Percentiles rank a stretch among this genome's conserved stretches.
Conservation (phyloP, 2,888 invertebrate species). For the Apamea epomidion region DNA sequence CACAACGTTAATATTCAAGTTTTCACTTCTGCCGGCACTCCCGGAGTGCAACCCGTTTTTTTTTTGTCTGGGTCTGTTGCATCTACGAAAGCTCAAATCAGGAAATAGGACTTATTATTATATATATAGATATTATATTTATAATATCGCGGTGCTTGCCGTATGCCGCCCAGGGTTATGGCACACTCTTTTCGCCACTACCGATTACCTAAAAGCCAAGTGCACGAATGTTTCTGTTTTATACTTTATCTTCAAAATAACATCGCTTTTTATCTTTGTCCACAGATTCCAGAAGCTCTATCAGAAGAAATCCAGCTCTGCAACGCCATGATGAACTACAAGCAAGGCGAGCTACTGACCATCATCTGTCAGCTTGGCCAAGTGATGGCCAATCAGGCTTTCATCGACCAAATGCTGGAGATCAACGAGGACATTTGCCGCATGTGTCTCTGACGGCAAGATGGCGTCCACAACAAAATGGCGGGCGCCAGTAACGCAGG, state of each 20-base stretch:
- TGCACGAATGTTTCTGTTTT: neutral
- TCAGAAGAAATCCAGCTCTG: slow-evolving; percentile 92
- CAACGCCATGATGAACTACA: slow-evolving; percentile 93
- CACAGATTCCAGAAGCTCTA: slow-evolving; percentile 91
- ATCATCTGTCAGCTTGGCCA: slow-evolving; percentile 92
- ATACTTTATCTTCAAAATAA: slow-evolving; percentile 8
- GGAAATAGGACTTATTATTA: too few relatives aligned
- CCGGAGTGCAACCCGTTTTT: too few relatives aligned
- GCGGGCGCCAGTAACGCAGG: slow-evolving; percentile 67
- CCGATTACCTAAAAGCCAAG: neutral
- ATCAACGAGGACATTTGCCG: slow-evolving; percentile 95
- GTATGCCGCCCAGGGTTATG: too few relatives aligned
- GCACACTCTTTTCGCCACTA: too few relatives aligned
- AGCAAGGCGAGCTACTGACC: slow-evolving; percentile 91
- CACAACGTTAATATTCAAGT: too few relatives aligned
- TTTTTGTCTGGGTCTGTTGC: too few relatives aligned
- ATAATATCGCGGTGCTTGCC: too few relatives aligned
- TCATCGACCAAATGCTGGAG: slow-evolving; percentile 93
- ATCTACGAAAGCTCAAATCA: too few relatives aligned
- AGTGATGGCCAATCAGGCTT: slow-evolving; percentile 93
- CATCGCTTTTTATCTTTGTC: slow-evolving; percentile 30
- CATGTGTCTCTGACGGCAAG: slow-evolving; percentile 91
- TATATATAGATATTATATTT: too few relatives aligned
- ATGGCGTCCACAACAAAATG: slow-evolving; percentile 75
- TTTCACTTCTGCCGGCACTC: too few relatives aligned